phyloP scores from a whole-genome alignment of 2,113 vertebrate species.

The Dolichotis patagonum region DNA sequence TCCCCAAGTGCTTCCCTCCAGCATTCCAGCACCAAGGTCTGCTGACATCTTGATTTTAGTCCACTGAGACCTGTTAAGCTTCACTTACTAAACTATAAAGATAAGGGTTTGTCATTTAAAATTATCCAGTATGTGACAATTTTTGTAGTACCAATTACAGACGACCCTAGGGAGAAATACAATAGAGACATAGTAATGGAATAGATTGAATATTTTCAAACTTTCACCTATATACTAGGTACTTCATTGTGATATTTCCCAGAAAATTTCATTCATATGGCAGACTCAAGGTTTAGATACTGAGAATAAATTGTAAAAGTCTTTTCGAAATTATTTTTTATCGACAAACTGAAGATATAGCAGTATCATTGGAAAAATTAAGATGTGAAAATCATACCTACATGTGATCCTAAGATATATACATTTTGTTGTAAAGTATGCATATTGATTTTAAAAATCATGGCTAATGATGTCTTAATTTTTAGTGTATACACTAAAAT shows the following conservation, averaged over 20 bases:
- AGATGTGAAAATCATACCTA: not conserved
- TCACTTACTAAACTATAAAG: not conserved
- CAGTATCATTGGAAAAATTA: not conserved
- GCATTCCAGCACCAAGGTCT: not conserved
- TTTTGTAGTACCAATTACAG: not conserved
- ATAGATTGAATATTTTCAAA: not conserved
- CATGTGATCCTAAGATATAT: not conserved
- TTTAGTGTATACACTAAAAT: not conserved
- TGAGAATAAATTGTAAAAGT: not conserved
- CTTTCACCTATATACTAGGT: not conserved
- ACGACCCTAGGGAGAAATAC: not conserved
- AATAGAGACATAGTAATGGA: not conserved
- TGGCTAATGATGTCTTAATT: not conserved
- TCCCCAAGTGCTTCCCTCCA: not conserved
- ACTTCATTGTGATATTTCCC: not conserved
- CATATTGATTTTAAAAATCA: not conserved
- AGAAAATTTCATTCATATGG: constrained; percentile 19
- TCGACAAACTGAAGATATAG: not conserved
- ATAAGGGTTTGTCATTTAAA: constrained; percentile 25
- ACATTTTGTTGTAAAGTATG: not conserved
- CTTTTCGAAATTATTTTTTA: not conserved
- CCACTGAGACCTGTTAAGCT: not conserved
- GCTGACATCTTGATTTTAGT: not conserved
- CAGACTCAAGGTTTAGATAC: not conserved
- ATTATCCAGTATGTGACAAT: not conserved